Percentiles rank a stretch among this genome's conserved stretches.
phyloP scores from a whole-genome alignment of 2,888 invertebrate species.

The Dolomedes plantarius region DNA sequence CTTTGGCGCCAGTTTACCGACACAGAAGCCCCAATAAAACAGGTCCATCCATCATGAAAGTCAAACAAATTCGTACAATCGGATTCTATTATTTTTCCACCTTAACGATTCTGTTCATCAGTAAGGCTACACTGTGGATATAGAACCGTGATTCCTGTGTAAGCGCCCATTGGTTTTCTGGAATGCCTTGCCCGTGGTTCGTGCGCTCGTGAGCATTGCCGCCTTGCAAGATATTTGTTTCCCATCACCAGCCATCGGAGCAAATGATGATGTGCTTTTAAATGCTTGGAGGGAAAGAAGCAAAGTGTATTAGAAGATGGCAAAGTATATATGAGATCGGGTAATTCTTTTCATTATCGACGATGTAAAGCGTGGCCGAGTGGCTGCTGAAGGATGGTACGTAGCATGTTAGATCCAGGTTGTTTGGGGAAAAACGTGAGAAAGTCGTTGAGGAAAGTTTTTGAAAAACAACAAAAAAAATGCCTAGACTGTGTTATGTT shows the following conservation, averaged over 20 bases:
- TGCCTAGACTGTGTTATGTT: background rate
- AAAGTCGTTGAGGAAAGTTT: background rate
- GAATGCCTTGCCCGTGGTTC: slow-evolving; percentile 44
- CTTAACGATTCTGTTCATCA: slow-evolving; percentile 31
- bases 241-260: slow-evolving; percentile 21
- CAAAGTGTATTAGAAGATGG: background rate
- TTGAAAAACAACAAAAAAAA: too few species aligned
- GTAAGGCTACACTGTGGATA: slow-evolving; percentile 17
- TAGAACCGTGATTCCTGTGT: slow-evolving; percentile 49
- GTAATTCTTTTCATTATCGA: background rate
- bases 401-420: background rate
- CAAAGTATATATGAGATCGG: background rate
- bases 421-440: background rate
- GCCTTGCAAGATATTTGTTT: slow-evolving; percentile 33
- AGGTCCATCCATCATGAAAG: background rate
- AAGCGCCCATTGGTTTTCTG: slow-evolving; percentile 22
- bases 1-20: too few species aligned
- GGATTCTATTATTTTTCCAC: slow-evolving; percentile 37
- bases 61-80: background rate
- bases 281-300: slow-evolving; percentile 6
- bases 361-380: background rate
- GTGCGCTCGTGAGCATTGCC: slow-evolving; percentile 25
- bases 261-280: slow-evolving; percentile 31
- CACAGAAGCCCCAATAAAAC: too few species aligned
- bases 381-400: background rate